Percentiles rank a stretch among this genome's conserved stretches.
Conservation (phyloP, 2,888 invertebrate species). For the Dasysyrphus albostriatus region DNA sequence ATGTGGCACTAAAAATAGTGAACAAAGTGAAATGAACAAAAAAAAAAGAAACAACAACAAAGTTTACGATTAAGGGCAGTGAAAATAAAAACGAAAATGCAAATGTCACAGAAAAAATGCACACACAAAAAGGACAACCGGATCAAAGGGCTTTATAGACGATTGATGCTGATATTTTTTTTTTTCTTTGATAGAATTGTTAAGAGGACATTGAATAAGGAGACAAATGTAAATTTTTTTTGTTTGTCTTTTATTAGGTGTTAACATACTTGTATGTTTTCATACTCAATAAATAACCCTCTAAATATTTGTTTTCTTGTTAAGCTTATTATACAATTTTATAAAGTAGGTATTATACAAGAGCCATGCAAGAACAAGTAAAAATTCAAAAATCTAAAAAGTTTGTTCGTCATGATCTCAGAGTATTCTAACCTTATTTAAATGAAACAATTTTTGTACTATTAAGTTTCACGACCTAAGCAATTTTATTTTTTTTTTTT, state of each 20-base stretch:
- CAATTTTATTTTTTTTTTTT: not conserved
- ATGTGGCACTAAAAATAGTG: constrained; percentile 65
- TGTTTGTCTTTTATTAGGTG: not conserved
- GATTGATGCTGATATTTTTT: not conserved
- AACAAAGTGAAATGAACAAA: constrained; percentile 13
- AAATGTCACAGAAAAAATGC: constrained; percentile 65
- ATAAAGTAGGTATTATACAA: too few relatives aligned
- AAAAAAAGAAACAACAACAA: not conserved
- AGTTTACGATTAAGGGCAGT: constrained; percentile 4
- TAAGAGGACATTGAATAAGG: not conserved
- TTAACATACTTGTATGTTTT: not conserved
- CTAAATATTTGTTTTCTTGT: too few relatives aligned
- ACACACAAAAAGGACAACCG: constrained; percentile 18
- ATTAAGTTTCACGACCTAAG: not conserved
- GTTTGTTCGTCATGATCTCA: not conserved
- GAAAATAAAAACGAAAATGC: constrained; percentile 49
- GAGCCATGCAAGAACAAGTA: too few relatives aligned
- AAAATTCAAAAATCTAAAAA: not conserved
- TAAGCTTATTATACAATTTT: too few relatives aligned
- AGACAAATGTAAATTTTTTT: not conserved
- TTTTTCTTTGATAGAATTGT: not conserved
- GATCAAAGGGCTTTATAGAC: not conserved
- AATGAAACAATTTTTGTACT: not conserved
- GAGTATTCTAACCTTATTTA: not conserved
- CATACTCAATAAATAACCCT: too few relatives aligned